phyloP scores from a whole-genome alignment of 2,113 vertebrate species.

The Muntiacus muntjak region DNA sequence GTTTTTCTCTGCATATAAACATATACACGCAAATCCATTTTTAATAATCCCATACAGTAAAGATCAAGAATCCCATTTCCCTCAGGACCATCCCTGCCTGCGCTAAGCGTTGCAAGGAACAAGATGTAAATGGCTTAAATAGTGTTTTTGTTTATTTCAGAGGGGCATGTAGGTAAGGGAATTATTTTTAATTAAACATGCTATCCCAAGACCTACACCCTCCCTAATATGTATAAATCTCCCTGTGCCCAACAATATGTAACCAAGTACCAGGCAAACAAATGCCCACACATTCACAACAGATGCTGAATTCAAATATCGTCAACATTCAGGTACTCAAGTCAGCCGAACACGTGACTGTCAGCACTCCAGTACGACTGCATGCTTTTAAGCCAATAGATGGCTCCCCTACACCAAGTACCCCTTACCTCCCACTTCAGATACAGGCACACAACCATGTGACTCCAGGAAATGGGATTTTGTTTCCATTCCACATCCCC shows the following conservation, averaged over 20 bases:
- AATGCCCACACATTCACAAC: not conserved
- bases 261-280: not conserved
- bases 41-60: slow-evolving; percentile 14
- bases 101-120: not conserved
- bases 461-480: not conserved
- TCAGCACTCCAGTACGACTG: not conserved
- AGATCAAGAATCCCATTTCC: not conserved
- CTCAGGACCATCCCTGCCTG: not conserved
- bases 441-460: not conserved
- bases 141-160: not conserved
- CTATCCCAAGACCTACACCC: not conserved
- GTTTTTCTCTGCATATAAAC: not conserved
- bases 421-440: not conserved
- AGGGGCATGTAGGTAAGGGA: not conserved
- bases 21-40: not conserved
- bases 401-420: not conserved
- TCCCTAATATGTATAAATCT: not conserved
- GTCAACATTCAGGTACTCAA: not conserved
- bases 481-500: not conserved
- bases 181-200: slow-evolving; percentile 33
- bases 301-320: not conserved
- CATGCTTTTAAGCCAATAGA: not conserved
- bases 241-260: not conserved
- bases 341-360: not conserved
- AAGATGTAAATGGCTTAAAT: not conserved